Percentiles rank a stretch among this genome's conserved stretches.
These are phyloP conservation scores for Dryocosmus kuriphilus DNA, from an alignment of 2,888 invertebrate species.

Conservation along the genomic window DNA sequence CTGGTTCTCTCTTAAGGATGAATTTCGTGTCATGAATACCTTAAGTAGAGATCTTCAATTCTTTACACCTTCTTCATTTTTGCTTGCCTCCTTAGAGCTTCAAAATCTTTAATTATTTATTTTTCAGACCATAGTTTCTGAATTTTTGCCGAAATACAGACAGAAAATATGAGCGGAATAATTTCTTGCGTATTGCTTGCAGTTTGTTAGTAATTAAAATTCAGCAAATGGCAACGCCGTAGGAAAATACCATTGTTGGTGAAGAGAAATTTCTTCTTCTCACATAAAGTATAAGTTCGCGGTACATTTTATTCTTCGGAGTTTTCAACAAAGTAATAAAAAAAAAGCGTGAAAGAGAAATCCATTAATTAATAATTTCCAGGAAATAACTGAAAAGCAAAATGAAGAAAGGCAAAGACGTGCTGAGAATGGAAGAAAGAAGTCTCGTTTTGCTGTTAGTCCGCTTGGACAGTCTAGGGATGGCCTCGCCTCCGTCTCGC, in stretches of 20 bases:
- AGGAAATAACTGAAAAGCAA: constrained; percentile 38
- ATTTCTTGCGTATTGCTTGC: too few species aligned
- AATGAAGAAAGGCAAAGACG: constrained; percentile 50
- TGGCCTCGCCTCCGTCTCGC: constrained; percentile 53
- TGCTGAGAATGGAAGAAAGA: constrained; percentile 50
- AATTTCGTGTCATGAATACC: constrained; percentile 23
- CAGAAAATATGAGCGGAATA: too few species aligned
- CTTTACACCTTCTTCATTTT: background rate
- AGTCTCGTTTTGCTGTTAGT: constrained; percentile 53
- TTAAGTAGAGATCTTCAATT: background rate
- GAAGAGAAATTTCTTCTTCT: constrained; percentile 7
- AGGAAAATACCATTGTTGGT: background rate
- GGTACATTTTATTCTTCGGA: background rate
- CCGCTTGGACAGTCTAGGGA: constrained; percentile 53
- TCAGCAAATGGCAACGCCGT: background rate
- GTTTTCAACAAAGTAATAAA: constrained; percentile 17
- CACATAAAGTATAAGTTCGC: constrained; percentile 9
- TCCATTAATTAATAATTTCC: constrained; percentile 38
- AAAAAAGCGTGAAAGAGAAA: constrained; percentile 28
- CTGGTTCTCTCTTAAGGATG: background rate
- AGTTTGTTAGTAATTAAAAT: too few species aligned
- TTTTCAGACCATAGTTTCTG: too few species aligned
- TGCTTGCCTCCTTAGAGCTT: background rate
- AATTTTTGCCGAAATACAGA: too few species aligned
- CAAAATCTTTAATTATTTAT: background rate